These are phyloP conservation scores for Xenentodon cancila DNA, from an alignment of 2,797 vertebrate genomes.

Conservation along the genomic window DNA sequence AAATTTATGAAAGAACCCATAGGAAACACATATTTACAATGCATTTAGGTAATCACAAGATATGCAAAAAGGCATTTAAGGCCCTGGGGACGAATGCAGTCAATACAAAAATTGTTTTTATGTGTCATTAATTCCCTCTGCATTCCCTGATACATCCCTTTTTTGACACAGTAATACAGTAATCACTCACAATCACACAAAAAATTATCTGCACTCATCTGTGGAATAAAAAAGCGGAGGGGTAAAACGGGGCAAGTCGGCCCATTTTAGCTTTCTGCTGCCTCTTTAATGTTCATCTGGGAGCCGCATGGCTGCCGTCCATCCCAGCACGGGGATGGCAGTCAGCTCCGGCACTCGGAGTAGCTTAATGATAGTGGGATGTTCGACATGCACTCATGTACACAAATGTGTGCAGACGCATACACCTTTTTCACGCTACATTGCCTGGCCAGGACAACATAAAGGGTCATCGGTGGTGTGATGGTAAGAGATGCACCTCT, in stretches of 20 bases:
- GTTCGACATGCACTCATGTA: conserved; percentile 54
- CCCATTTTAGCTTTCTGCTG: conserved; percentile 83
- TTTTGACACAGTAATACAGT: conserved; percentile 93
- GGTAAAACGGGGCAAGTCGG: conserved; percentile 79
- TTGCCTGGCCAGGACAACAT: conserved; percentile 79
- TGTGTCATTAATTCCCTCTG: conserved; percentile 97
- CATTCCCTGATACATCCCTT: conserved; percentile 89
- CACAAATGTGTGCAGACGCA: conserved; percentile 43
- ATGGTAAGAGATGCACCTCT: conserved; percentile 68
- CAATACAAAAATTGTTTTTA: conserved; percentile 94
- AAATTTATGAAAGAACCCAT: conserved; percentile 87
- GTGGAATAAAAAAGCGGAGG: conserved; percentile 86
- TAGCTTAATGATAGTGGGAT: conserved; percentile 84
- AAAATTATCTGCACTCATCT: conserved; percentile 96
- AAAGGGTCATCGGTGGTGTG: conserved; percentile 77
- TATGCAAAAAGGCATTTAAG: conserved; percentile 82
- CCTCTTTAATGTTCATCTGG: conserved; percentile 87
- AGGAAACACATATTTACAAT: conserved; percentile 88
- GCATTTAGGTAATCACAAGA: conserved; percentile 93
- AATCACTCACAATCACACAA: conserved; percentile 96
- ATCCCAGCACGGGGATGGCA: conserved; percentile 69
- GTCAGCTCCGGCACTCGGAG: conserved; percentile 71
- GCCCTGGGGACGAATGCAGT: conserved; percentile 87
- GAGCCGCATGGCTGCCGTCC: conserved; percentile 75
- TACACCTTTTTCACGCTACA: conserved; percentile 84